A percentile compares a stretch with the other conserved stretches of the same genome.
Conservation (phyloP, 2,797 vertebrate species). For the Ctenopoma multispine region DNA sequence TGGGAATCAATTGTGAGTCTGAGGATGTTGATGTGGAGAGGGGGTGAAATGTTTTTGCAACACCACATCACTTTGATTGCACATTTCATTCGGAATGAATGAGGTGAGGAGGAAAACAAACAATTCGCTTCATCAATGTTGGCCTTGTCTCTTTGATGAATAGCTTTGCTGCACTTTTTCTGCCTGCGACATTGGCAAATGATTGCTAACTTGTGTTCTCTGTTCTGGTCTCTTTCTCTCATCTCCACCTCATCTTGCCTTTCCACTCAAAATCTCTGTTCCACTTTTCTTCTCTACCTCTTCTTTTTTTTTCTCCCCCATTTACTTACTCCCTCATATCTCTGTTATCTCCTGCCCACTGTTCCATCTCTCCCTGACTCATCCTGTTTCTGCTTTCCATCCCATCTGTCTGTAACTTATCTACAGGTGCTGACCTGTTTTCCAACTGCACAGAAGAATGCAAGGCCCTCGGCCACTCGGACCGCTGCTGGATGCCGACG, state of each 20-base stretch:
- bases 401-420: background rate
- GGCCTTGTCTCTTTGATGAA: slow-evolving; percentile 75
- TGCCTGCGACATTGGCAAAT: slow-evolving; percentile 57
- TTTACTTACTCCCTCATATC: slow-evolving; percentile 16
- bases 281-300: background rate
- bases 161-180: slow-evolving; percentile 62
- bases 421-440: slow-evolving; percentile 94
- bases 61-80: slow-evolving; percentile 73
- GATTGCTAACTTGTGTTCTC: slow-evolving; percentile 67
- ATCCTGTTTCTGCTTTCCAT: background rate
- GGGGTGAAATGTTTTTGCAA: slow-evolving; percentile 59
- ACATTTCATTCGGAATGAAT: slow-evolving; percentile 75
- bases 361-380: slow-evolving; percentile 1
- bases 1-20: slow-evolving; percentile 54
- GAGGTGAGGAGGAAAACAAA: slow-evolving; percentile 73
- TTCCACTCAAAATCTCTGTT: slow-evolving; percentile 39
- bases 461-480: slow-evolving; percentile 98
- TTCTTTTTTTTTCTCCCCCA: background rate
- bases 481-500: slow-evolving; percentile 99
- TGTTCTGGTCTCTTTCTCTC: slow-evolving; percentile 49
- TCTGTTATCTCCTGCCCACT: slow-evolving; percentile 14
- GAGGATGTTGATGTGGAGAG: slow-evolving; percentile 51
- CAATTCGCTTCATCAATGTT: slow-evolving; percentile 74
- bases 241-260: slow-evolving; percentile 20
- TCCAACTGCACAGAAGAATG: slow-evolving; percentile 99